Percentiles rank a stretch among this genome's conserved stretches.
Evolutionary conservation across 92 coral and sea anemone species (phyloP).

Genomic region (Siderastrea siderea): DNA sequence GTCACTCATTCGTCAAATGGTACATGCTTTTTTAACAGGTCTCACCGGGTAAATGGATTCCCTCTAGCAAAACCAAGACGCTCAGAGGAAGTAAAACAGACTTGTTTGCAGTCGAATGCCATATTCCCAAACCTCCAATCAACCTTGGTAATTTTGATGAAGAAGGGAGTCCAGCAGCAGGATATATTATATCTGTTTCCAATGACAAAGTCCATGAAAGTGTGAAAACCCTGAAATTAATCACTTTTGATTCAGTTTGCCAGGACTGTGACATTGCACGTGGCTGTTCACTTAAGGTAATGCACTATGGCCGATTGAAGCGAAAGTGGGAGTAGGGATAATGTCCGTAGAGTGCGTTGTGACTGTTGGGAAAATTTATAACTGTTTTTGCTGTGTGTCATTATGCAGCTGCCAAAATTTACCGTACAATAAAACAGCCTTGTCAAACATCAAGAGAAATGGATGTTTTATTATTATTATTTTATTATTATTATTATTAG

Average conservation of each 20-base stretch:
- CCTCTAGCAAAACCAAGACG: neutral
- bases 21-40: neutral
- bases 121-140: neutral
- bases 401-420: too few species aligned
- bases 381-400: too few species aligned
- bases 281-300: conserved; percentile 15
- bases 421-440: too few species aligned
- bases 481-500: too few species aligned
- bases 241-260: neutral
- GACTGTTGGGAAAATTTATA: too few species aligned
- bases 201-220: neutral
- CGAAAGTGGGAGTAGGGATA: too few species aligned
- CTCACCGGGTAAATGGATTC: neutral
- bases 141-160: neutral
- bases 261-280: neutral
- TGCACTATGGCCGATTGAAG: too few species aligned
- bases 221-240: neutral
- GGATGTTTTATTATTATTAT: too few species aligned
- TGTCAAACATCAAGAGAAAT: too few species aligned
- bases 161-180: conserved; percentile 1
- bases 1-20: too few species aligned
- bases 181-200: neutral
- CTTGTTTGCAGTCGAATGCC: neutral
- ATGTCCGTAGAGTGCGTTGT: too few species aligned
- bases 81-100: neutral